Evolutionary conservation across 2,888 invertebrate genomes (phyloP), one percentile per base, ranked within the genome.

Genomic region (Anticlea derivata): DNA sequence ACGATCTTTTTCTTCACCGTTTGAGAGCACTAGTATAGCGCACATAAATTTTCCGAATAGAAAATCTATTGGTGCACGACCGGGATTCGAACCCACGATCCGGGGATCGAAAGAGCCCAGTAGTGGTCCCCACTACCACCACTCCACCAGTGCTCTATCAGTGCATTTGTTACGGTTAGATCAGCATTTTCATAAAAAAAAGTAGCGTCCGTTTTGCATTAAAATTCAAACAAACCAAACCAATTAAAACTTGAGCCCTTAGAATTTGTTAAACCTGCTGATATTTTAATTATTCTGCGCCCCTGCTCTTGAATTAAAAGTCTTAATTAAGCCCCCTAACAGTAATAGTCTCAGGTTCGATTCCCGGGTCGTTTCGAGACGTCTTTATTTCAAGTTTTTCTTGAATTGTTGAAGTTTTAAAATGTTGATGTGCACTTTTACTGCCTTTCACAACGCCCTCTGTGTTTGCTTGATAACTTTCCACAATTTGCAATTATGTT

Each of bases 231-330:
- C 45, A 50, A 47, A 31, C 33, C 58, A 23, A 38, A 55, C 50
- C 40, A 45, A 59, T 63, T 64, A 59, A 63, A 58, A 61, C 45
- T 60, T 58, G 57, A 38, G 41, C 55, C 60, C 45, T 68, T 59
- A 56, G 53, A 66, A 75, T 75, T 77, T 70, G 61, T 70, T 62
- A 65, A 70, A 61, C 61, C 62, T 54, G 51, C 61, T 38, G 38
- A 43, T 64, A 60, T 68, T 65, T 68, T 68, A 72, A 75, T 75
- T 75, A 63, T 60, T 58, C 47, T 56, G 57, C 61, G 26, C 59
- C 70, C 69, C 63, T 8, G 23, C 31, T 8, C 31, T 56, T 49
- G 59, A 70, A 70, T 69, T 68, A 70, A 74, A 65, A 68, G 54
- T 54, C 54, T 53, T 58, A 60, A 63, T 63, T 63, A 63, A 61